Base-by-base conservation (phyloP, 1,140 invertebrate species). In the Zaprionus ornatus region DNA sequence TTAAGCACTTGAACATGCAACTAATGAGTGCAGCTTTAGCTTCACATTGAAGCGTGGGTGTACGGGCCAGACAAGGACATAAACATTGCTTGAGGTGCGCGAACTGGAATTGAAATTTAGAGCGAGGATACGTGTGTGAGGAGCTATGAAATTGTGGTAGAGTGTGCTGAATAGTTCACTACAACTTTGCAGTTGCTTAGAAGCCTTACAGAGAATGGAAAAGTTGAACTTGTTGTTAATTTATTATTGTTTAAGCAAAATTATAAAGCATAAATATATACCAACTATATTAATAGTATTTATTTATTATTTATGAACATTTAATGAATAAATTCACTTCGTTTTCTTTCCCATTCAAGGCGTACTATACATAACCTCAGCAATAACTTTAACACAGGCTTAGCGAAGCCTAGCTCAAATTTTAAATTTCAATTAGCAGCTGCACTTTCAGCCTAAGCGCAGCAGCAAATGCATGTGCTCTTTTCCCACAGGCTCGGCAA, bases 1-100 rank as follows among this genome's bases (percentile, higher is more conserved):
- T 83, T 88, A 80, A 88, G 83, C 52, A 82, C 83, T 80, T 82
- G 80, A 88, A 80, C 77, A 88, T 83, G 83, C 84, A 86, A 88
- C 83, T 86, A 86, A 86, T 86, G 83, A 86, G 73, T 54, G 65
- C 50, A 82, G 69, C 67, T 74, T 54, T 35, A 9, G 66, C 19
- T n/a, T 15, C 3, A 21, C 19, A 50, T 23, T 50, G 45, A 50
- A 21, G 45, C 13, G n/a, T 2, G 2, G 19, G 6, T 0, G n/a
- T 6, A 21, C 0, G 10, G 45, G 29, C 9, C 45, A 50, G 45
- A 32, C 19, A 50, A 23, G 45, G 75, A 66, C 45, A 74, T 69
- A 69, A 63, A 72, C 68, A 57, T 35, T 45, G 52, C 23, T 50
- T 35, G 40, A 64, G 57, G 55, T 69, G 54, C 77, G 78, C 77